Percentiles rank a stretch among this genome's conserved stretches.
phyloP scores from a whole-genome alignment of 2,797 vertebrate genomes.

The Mormyrus proboscirostris region DNA sequence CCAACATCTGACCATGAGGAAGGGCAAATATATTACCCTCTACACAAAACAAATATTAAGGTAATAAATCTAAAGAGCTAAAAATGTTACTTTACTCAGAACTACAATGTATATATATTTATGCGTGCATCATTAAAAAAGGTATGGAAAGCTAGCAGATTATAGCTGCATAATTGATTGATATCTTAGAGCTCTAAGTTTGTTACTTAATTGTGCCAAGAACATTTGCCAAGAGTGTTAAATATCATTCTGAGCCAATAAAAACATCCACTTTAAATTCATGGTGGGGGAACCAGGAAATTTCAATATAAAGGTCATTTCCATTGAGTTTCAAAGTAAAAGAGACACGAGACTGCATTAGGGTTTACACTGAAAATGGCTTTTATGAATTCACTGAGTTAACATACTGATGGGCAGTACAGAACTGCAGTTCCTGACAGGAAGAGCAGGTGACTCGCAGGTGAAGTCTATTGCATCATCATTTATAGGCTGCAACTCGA shows the following conservation, averaged over 20 bases:
- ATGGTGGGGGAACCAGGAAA: neutral
- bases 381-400: neutral
- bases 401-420: neutral
- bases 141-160: neutral
- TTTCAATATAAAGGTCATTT: neutral
- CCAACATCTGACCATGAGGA: neutral
- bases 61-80: neutral
- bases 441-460: neutral
- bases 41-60: neutral
- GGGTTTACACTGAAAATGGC: neutral
- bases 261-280: neutral
- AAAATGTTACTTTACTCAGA: neutral
- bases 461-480: neutral
- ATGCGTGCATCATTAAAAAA: neutral
- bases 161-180: neutral
- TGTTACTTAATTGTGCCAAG: slow-evolving; percentile 3
- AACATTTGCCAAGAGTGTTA: neutral
- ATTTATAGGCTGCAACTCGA: neutral
- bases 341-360: neutral
- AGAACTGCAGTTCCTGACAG: neutral
- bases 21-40: neutral
- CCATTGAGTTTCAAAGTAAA: neutral
- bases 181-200: neutral
- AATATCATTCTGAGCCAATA: neutral
- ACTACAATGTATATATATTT: neutral